Evolutionary conservation across 1,140 invertebrate genomes (phyloP).

Genomic region (Conopomorpha cramerella): DNA sequence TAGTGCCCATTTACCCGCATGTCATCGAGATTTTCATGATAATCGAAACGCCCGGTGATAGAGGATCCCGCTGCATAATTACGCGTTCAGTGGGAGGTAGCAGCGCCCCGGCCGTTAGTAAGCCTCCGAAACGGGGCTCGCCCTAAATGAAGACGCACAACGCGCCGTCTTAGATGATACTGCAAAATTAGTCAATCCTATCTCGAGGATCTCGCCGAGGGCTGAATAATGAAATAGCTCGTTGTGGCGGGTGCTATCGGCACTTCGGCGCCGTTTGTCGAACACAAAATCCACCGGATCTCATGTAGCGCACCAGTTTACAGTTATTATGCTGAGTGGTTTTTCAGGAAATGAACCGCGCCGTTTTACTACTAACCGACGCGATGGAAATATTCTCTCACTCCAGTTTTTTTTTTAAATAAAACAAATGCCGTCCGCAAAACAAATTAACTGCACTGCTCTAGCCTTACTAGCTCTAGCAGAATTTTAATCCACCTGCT

Average conservation of each 20-base stretch:
- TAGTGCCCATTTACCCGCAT: too few relatives aligned
- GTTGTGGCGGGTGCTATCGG: conserved; percentile 29
- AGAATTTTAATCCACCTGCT: conserved; percentile 26
- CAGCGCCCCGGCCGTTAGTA: conserved; percentile 28
- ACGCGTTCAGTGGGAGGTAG: conserved; percentile 34
- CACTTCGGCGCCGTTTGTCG: conserved; percentile 22
- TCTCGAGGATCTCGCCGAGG: conserved; percentile 29
- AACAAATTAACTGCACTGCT: conserved; percentile 35
- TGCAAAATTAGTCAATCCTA: conserved; percentile 48
- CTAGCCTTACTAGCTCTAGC: too few relatives aligned
- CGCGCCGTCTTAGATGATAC: conserved; percentile 22
- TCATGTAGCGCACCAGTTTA: conserved; percentile 44
- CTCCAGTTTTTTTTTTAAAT: too few relatives aligned
- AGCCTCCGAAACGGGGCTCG: conserved; percentile 29
- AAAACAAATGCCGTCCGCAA: conserved; percentile 33
- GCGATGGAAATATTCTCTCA: conserved; percentile 19
- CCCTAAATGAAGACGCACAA: conserved; percentile 36
- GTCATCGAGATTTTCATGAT: too few relatives aligned
- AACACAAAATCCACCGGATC: conserved; percentile 42
- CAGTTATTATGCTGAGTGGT: conserved; percentile 51
- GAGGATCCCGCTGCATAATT: conserved; percentile 26
- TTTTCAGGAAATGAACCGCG: conserved; percentile 45
- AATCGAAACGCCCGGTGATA: too few relatives aligned
- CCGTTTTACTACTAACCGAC: too few relatives aligned
- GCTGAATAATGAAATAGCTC: conserved; percentile 55